A percentile compares a stretch with the other conserved stretches of the same genome.
Evolutionary conservation across 2,888 invertebrate species (phyloP).

Genomic region (Tachystola acroxantha): DNA sequence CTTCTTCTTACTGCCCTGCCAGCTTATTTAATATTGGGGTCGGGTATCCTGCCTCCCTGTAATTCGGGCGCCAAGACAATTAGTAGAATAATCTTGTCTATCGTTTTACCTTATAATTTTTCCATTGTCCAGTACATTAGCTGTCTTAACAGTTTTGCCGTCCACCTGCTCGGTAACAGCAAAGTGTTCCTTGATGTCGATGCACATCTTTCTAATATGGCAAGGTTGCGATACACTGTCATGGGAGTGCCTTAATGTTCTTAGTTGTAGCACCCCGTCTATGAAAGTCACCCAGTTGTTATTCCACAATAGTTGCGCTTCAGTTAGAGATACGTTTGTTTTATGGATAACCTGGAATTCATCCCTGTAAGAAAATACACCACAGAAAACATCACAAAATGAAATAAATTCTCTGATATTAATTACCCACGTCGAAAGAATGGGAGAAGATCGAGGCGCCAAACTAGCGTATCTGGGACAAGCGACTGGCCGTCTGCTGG

Average conservation of each 20-base stretch:
- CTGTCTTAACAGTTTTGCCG: conserved; percentile 17
- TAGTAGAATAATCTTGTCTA: too few relatives aligned
- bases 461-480: too few relatives aligned
- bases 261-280: conserved; percentile 89
- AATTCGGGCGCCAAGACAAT: too few relatives aligned
- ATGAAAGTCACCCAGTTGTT: conserved; percentile 89
- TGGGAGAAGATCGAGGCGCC: too few relatives aligned
- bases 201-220: conserved; percentile 30
- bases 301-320: conserved; percentile 77
- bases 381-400: too few relatives aligned
- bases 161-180: conserved; percentile 3
- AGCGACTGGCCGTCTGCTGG: too few relatives aligned
- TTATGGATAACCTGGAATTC: conserved; percentile 37
- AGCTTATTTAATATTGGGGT: too few relatives aligned
- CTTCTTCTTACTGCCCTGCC: too few relatives aligned
- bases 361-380: conserved; percentile 34
- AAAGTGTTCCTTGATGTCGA: conserved; percentile 32
- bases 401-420: too few relatives aligned
- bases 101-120: conserved; percentile 30
- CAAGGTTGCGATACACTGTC: conserved; percentile 81
- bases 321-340: conserved; percentile 28
- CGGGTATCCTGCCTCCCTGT: too few relatives aligned
- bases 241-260: conserved; percentile 79
- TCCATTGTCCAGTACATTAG: conserved; percentile 21
- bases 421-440: too few relatives aligned